Conservation (phyloP, 2,797 vertebrate genomes). For the Sebastes minor region DNA sequence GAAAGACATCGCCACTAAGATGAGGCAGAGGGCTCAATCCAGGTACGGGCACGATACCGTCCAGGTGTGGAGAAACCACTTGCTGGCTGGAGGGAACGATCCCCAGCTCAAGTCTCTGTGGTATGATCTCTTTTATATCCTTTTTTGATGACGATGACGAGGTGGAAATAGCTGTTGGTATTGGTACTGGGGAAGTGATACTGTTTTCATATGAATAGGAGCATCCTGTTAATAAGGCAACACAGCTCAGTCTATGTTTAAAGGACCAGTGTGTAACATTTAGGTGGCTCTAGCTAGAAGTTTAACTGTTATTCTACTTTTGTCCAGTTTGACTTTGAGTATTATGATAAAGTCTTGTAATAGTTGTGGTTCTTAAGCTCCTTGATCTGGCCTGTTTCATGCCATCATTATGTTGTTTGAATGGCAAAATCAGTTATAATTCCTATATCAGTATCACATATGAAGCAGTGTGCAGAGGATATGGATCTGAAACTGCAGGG, state of each 20-base stretch:
- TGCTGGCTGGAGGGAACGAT: conserved; percentile 93
- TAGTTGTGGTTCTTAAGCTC: neutral
- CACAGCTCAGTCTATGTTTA: neutral
- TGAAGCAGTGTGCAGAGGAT: conserved; percentile 98
- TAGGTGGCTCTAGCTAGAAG: neutral
- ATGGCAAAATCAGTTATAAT: conserved; percentile 53
- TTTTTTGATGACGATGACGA: conserved; percentile 65
- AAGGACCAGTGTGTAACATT: fast-evolving
- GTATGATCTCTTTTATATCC: conserved; percentile 98
- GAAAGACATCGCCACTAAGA: conserved; percentile 96
- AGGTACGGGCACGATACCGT: conserved; percentile 95
- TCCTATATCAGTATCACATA: conserved; percentile 95
- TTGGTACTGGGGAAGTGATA: no score
- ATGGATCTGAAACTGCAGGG: conserved; percentile 92
- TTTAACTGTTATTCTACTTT: neutral
- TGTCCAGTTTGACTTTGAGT: neutral
- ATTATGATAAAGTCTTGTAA: neutral
- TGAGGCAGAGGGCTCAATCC: conserved; percentile 94
- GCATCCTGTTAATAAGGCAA: neutral
- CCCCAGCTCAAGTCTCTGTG: conserved; percentile 95
- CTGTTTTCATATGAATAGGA: neutral
- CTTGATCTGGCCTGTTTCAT: fast-evolving
- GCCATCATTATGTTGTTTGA: neutral
- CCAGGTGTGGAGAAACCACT: conserved; percentile 96
- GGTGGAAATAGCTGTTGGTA: neutral